phyloP scores from a whole-genome alignment of 1,140 invertebrate genomes.

The Aphaenogaster floridana region DNA sequence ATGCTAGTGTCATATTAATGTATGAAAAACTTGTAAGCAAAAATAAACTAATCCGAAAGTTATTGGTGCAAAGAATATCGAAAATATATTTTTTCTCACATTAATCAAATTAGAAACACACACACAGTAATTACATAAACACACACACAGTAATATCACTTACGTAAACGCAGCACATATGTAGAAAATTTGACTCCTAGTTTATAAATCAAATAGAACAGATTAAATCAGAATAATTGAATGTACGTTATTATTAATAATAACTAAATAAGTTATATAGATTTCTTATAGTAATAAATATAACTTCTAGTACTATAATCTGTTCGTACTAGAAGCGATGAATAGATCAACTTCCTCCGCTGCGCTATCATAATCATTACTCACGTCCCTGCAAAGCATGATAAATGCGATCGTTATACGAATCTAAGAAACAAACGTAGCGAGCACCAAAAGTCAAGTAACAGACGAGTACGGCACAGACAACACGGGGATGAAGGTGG shows the following conservation, averaged over 20 bases:
- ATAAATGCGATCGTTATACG: slow-evolving; percentile 49
- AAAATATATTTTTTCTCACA: not conserved
- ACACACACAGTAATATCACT: not conserved
- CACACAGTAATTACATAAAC: not conserved
- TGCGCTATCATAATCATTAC: not conserved
- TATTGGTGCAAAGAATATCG: not conserved
- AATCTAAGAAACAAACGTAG: slow-evolving; percentile 59
- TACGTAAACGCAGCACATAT: not conserved
- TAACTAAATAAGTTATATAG: not conserved
- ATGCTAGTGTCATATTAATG: no score
- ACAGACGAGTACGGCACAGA: slow-evolving; percentile 55
- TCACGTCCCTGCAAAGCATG: slow-evolving; percentile 29
- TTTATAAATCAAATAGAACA: not conserved
- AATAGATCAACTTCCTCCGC: not conserved
- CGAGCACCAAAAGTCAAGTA: slow-evolving; percentile 47
- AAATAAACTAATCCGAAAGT: not conserved
- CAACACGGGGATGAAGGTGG: slow-evolving; percentile 59
- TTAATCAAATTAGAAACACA: not conserved
- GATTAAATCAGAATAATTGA: not conserved
- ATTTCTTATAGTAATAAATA: not conserved
- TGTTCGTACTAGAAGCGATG: not conserved
- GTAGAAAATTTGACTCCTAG: not conserved
- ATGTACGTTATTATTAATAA: not conserved
- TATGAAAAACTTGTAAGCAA: not conserved
- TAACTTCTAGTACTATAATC: not conserved